These are phyloP conservation scores for Strigamia crassipes DNA, from an alignment of 2,888 invertebrate genomes.

Conservation along the genomic window DNA sequence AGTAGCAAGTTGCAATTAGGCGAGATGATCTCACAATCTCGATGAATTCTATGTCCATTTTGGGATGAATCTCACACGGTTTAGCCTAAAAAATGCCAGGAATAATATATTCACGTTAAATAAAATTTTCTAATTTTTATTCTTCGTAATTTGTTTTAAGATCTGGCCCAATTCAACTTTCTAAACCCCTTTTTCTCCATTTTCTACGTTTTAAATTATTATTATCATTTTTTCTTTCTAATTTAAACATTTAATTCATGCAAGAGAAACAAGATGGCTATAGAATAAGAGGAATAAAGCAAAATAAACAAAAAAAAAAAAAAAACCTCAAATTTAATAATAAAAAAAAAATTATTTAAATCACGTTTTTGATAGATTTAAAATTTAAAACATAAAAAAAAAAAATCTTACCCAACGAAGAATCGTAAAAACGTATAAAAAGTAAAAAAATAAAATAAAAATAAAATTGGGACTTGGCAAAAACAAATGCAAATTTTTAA, in stretches of 20 bases:
- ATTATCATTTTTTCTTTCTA: background rate
- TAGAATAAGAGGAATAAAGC: background rate
- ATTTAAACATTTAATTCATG: background rate
- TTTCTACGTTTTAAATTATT: background rate
- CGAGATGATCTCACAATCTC: conserved; percentile 10
- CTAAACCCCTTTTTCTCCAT: too few relatives aligned
- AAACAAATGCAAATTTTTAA: too few relatives aligned
- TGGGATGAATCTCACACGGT: conserved; percentile 43
- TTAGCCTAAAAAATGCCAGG: conserved; percentile 48
- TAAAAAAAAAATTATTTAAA: background rate
- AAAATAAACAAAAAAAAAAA: background rate
- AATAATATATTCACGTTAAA: conserved; percentile 36
- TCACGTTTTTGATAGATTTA: too few relatives aligned
- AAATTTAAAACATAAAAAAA: too few relatives aligned
- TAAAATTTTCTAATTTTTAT: background rate
- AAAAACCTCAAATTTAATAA: background rate
- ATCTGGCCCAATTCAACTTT: conserved; percentile 15
- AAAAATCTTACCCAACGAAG: too few relatives aligned
- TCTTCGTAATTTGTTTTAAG: conserved; percentile 8
- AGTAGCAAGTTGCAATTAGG: conserved; percentile 10
- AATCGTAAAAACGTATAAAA: too few relatives aligned
- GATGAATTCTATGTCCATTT: conserved; percentile 10
- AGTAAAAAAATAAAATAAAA: too few relatives aligned
- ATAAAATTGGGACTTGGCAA: too few relatives aligned
- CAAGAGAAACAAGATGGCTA: background rate